These are phyloP conservation scores for Xestobium rufovillosum DNA, from an alignment of 2,888 invertebrate genomes.

Conservation along the genomic window DNA sequence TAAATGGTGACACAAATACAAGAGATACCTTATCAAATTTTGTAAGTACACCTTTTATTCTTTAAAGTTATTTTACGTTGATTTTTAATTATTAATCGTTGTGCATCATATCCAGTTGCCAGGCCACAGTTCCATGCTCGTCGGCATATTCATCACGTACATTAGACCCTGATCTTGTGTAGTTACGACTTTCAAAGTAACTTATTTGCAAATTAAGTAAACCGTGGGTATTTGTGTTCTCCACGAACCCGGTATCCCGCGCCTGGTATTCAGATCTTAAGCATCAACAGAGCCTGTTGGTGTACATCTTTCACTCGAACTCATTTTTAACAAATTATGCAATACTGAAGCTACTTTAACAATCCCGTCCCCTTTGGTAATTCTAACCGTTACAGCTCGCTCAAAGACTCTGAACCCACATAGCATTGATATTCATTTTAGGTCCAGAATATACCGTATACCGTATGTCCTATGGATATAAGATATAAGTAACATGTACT, in stretches of 20 bases:
- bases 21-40: constrained; percentile 21
- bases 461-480: no score
- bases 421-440: no score
- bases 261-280: constrained; percentile 16
- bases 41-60: constrained; percentile 19
- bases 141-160: constrained; percentile 16
- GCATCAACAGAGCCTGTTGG: constrained; percentile 17
- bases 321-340: constrained; percentile 20
- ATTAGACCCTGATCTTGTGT: constrained; percentile 17
- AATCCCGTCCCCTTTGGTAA: constrained; percentile 15
- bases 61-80: constrained; percentile 16
- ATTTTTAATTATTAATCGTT: constrained; percentile 16
- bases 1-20: constrained; percentile 19
- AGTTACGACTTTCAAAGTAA: constrained; percentile 16
- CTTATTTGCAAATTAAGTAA: constrained; percentile 16
- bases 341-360: constrained; percentile 15
- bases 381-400: constrained; percentile 14
- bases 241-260: constrained; percentile 21
- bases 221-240: constrained; percentile 19
- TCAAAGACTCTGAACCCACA: constrained; percentile 16
- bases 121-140: constrained; percentile 19
- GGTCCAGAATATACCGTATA: no score
- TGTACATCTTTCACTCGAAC: constrained; percentile 19
- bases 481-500: no score
- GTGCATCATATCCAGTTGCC: constrained; percentile 23